Base-by-base conservation (phyloP, 2,797 vertebrate species). In the Staurois parvus region DNA sequence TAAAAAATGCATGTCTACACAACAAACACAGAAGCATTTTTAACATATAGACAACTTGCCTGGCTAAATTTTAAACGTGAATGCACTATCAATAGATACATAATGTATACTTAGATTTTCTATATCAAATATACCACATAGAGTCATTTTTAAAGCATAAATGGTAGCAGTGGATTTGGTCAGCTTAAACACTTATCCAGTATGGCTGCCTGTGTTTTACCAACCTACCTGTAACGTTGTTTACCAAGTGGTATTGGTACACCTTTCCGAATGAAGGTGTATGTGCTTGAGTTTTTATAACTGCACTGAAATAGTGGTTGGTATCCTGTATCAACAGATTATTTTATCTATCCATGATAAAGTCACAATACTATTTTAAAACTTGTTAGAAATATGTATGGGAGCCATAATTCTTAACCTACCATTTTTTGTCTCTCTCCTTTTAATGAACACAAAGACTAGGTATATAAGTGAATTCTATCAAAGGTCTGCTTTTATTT, bases 1-100 rank as follows among this genome's bases (percentile, higher is more conserved):
- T 66, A 69, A 81, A 78, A 52, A 68, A 29, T 87, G 85, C 85
- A 87, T 87, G 85, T 78, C 69, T 87, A 74, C 75, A 73, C 75
- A 78, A 73, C 37, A 45, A 83, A 83, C 76, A 78, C 68, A 24
- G 21, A 82, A 68, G 73, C 59, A n/a, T 70, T 81, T 68, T 83
- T 69, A 34, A 75, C 56, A 83, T 79, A 56, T 79, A 74, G 78
- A 48, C 42, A 84, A 79, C 74, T 84, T 83, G 85, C 81, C 81
- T 84, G 81, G 80, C 80, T 83, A 42, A 84, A 75, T 74, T 83
- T 42, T 79, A 83, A 77, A 72, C 32, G 72, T 72, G 81, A 87
- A 76, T 73, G 76, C 85, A 87, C 76, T 79, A 87, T 76, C 81
- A 79, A 87, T 84, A 87, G 45, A 34, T 84, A 79, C 28, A 29